Conservation (phyloP, 2,113 vertebrate species). For the Halichoerus grypus region DNA sequence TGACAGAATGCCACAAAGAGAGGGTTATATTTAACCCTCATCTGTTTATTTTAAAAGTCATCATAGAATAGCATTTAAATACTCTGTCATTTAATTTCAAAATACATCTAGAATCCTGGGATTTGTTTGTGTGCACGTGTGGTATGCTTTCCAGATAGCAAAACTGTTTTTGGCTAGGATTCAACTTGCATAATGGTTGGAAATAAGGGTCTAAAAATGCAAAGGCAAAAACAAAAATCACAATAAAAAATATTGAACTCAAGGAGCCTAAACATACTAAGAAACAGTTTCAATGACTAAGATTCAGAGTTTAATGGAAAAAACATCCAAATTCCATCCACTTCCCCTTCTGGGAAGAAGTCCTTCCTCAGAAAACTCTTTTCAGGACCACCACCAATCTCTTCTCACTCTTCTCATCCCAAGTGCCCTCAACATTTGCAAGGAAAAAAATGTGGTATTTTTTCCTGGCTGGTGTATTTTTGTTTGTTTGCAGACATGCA, state of each 20-base stretch:
- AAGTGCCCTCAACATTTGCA: background rate
- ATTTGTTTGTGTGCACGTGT: background rate
- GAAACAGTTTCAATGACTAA: background rate
- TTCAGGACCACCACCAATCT: background rate
- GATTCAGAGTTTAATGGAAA: background rate
- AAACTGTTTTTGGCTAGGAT: background rate
- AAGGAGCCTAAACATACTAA: background rate
- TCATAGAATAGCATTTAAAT: background rate
- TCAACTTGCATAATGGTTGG: background rate
- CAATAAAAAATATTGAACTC: background rate
- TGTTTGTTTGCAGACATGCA: background rate
- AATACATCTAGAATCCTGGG: background rate
- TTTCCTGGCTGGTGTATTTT: background rate
- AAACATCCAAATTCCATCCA: background rate
- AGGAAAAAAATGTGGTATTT: background rate
- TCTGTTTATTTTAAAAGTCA: conserved; percentile 3
- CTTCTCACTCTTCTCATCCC: background rate
- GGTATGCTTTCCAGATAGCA: background rate
- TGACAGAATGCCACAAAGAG: background rate
- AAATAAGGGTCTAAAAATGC: conserved; percentile 7
- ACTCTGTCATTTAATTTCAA: background rate
- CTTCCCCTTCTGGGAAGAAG: background rate
- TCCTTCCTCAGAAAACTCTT: background rate
- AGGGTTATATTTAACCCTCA: background rate
- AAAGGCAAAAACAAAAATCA: background rate